A percentile compares a stretch with the other conserved stretches of the same genome.
These are phyloP conservation scores for Nephrotoma guestfalica DNA, from an alignment of 2,888 invertebrate genomes.

Conservation along the genomic window DNA sequence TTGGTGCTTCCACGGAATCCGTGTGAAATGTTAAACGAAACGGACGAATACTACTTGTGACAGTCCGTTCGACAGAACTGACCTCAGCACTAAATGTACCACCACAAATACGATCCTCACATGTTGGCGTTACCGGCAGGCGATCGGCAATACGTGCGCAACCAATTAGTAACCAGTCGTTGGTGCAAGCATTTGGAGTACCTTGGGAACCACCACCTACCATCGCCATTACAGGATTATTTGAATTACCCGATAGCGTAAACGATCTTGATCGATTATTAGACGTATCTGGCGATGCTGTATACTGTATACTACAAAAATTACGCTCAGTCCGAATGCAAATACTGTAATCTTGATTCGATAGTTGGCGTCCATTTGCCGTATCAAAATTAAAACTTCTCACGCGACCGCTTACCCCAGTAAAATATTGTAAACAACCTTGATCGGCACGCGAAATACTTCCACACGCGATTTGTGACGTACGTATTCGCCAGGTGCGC, in stretches of 20 bases:
- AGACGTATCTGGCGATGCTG: constrained; percentile 56
- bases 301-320: constrained; percentile 76
- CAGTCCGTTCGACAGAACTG: constrained; percentile 48
- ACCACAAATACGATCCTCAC: constrained; percentile 70
- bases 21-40: constrained; percentile 66
- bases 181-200: constrained; percentile 53
- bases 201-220: constrained; percentile 48
- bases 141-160: constrained; percentile 42
- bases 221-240: constrained; percentile 51
- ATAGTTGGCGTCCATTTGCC: constrained; percentile 57
- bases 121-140: constrained; percentile 41
- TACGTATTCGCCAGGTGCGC: constrained; percentile 65
- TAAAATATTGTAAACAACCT: constrained; percentile 30
- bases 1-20: constrained; percentile 60
- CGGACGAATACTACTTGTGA: constrained; percentile 68
- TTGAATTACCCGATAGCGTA: constrained; percentile 64
- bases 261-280: constrained; percentile 61
- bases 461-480: constrained; percentile 66
- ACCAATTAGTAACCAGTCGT: constrained; percentile 68
- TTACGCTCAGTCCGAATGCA: constrained; percentile 73
- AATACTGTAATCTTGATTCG: constrained; percentile 79
- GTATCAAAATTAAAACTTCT: constrained; percentile 76
- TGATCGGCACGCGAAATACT: constrained; percentile 44
- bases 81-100: constrained; percentile 64
- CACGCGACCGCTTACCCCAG: constrained; percentile 64